Conservation (phyloP, 2,888 invertebrate genomes). For the Antheraea yamamai region DNA sequence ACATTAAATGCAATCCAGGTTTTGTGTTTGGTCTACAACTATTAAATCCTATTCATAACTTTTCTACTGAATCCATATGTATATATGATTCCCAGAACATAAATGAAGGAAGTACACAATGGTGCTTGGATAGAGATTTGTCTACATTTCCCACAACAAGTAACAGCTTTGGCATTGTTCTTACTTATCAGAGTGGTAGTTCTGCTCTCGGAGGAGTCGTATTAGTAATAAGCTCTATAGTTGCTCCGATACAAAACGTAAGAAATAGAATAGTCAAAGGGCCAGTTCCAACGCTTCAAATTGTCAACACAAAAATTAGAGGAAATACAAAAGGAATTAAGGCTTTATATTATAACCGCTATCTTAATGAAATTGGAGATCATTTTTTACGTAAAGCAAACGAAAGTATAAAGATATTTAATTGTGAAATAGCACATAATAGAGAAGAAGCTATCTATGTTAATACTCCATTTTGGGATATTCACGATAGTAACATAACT, state of each 20-base stretch:
- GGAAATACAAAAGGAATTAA: constrained; percentile 91
- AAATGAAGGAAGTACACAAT: constrained; percentile 84
- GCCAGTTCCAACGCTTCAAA: constrained; percentile 88
- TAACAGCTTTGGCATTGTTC: constrained; percentile 89
- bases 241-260: constrained; percentile 87
- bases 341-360: constrained; percentile 93
- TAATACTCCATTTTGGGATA: constrained; percentile 93
- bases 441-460: constrained; percentile 90
- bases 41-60: constrained; percentile 93
- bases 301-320: constrained; percentile 88
- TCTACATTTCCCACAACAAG: constrained; percentile 95
- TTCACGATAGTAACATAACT: constrained; percentile 92
- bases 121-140: constrained; percentile 91
- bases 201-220: constrained; percentile 92
- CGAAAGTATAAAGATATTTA: constrained; percentile 90
- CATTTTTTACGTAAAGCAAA: constrained; percentile 93
- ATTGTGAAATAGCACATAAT: constrained; percentile 91
- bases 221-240: constrained; percentile 87
- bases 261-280: constrained; percentile 89
- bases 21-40: constrained; percentile 94
- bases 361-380: constrained; percentile 92
- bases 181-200: constrained; percentile 90
- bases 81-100: constrained; percentile 89
- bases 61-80: constrained; percentile 91
- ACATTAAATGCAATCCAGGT: constrained; percentile 88